Percentiles rank a stretch among this genome's conserved stretches.
phyloP scores from a whole-genome alignment of 2,888 invertebrate species.

The Xestobium rufovillosum region DNA sequence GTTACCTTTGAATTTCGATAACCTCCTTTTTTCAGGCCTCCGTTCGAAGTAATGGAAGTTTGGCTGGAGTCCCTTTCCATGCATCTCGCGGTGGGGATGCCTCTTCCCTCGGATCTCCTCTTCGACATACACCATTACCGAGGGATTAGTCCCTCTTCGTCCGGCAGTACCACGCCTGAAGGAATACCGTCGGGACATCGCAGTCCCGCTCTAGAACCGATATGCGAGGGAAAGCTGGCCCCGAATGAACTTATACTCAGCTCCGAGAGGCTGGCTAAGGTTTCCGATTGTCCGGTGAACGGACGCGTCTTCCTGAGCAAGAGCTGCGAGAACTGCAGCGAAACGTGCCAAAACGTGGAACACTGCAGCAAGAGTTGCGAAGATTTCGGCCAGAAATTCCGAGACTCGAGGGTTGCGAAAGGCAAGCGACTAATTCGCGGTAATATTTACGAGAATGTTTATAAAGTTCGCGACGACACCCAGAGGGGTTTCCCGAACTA shows the following conservation, averaged over 20 bases:
- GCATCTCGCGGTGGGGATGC: constrained; percentile 58
- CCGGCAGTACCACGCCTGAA: constrained; percentile 54
- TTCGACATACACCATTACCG: constrained; percentile 69
- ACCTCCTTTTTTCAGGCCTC: constrained; percentile 54
- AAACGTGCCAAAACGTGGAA: too few relatives aligned
- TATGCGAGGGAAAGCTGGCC: constrained; percentile 46
- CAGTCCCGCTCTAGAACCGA: constrained; percentile 48
- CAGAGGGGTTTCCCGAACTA: constrained; percentile 31
- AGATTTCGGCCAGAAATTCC: constrained; percentile 20
- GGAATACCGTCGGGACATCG: constrained; percentile 43
- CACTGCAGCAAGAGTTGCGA: constrained; percentile 31
- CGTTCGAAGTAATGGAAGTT: constrained; percentile 82
- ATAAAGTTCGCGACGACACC: not conserved
- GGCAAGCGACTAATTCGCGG: not conserved
- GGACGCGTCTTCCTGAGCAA: too few relatives aligned
- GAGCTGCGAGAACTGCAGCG: constrained; percentile 28
- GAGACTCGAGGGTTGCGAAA: constrained; percentile 4
- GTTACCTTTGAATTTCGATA: constrained; percentile 7
- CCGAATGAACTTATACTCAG: constrained; percentile 14
- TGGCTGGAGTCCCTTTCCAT: constrained; percentile 77
- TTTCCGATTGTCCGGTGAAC: too few relatives aligned
- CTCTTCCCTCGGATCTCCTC: constrained; percentile 59
- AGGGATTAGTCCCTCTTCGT: constrained; percentile 49
- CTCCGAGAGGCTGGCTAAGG: constrained; percentile 30
- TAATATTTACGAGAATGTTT: not conserved